Evolutionary conservation across 2,888 invertebrate genomes (phyloP), one percentile per base, ranked within the genome.

Genomic region (Prosopocoilus inquinatus): DNA sequence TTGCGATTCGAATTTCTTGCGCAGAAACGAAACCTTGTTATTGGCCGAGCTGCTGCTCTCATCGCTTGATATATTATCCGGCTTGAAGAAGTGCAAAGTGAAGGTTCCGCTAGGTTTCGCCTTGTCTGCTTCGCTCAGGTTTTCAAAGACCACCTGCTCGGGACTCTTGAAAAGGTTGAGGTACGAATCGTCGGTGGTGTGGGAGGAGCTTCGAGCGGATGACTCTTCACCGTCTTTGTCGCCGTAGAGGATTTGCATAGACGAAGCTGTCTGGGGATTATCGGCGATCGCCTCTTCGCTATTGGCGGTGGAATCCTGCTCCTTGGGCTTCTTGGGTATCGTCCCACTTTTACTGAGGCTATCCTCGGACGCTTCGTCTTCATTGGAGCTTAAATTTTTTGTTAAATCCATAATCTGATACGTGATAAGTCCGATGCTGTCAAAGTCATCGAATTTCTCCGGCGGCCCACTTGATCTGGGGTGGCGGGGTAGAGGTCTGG

Each of bases 171-270:
- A 51, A 1, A 58, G 35, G n/a, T 60, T 51, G 45, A 56, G 28
- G 47, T 51, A 56, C 8, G 53, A 53, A 8, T 48, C 32, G 11
- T 55, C 51, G 7, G 44, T 15, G 13, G 16, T 9, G 16, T 41
- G 13, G 7, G 58, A 49, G 16, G 56, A 47, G 33, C 45, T 47
- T 12, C 46, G 45, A 0, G 53, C 47, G n/a, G 47, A 13, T 2
- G 16, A 44, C n/a, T 33, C 35, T 9, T 52, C 53, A 36, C 53
- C 55, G n/a, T 43, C 47, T 44, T 53, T 57, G 16, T 57, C 57
- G 16, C 55, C 57, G 48, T 55, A 60, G 1, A 60, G 32, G 28
- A 58, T 60, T 35, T 57, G 57, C 60, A 55, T 58, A 8, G 57
- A 57, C 7, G 53, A 58, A 2, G 57, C 50, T 35, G 50, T 55